A percentile compares a stretch with the other conserved stretches of the same genome.
These are phyloP conservation scores for Hylaeus anthracinus DNA, from an alignment of 1,140 invertebrate genomes.

Conservation along the genomic window DNA sequence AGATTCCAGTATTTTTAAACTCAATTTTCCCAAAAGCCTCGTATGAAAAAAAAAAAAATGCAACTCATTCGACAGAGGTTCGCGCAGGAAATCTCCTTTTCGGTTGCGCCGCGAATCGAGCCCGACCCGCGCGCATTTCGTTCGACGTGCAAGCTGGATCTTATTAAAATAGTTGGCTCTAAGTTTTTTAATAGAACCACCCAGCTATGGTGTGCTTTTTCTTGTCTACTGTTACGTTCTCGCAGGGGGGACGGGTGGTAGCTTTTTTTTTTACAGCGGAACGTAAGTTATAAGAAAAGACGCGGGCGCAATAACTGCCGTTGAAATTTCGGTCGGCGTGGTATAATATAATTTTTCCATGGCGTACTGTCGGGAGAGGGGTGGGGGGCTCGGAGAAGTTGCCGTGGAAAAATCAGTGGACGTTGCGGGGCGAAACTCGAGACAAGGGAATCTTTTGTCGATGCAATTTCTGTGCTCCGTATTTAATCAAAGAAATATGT, in stretches of 20 bases:
- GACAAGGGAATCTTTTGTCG: conserved; percentile 6
- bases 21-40: not conserved
- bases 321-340: not conserved
- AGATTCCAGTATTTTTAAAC: not conserved
- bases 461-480: not conserved
- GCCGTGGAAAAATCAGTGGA: not conserved
- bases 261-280: conserved; percentile 19
- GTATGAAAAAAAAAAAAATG: not conserved
- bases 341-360: not conserved
- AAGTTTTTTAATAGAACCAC: conserved; percentile 62
- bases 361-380: not conserved
- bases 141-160: conserved; percentile 56
- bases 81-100: not conserved
- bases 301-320: not conserved
- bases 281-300: conserved; percentile 37
- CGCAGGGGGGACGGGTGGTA: not conserved
- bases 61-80: not conserved
- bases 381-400: not conserved
- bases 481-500: too few relatives aligned
- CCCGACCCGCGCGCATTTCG: not conserved
- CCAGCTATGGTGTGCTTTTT: conserved; percentile 8
- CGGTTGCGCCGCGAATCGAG: not conserved
- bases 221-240: conserved; percentile 35
- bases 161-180: conserved; percentile 60
- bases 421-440: not conserved